Conservation (phyloP, 2,797 vertebrate species). For the Discoglossus pictus region DNA sequence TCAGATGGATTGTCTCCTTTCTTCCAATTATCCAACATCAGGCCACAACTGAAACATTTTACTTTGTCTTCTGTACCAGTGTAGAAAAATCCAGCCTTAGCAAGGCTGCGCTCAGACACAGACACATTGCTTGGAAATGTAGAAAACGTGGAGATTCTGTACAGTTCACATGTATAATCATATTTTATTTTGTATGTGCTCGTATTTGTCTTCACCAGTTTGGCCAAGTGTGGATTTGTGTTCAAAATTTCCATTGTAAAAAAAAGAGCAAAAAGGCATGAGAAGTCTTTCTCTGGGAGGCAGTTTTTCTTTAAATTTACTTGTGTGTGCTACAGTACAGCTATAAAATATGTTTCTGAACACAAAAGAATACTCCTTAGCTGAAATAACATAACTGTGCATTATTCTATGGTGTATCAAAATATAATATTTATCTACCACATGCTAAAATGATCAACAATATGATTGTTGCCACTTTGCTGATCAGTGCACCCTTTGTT, state of each 20-base stretch:
- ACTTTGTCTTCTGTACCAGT: slow-evolving; percentile 87
- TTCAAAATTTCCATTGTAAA: slow-evolving; percentile 81
- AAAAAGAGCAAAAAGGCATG: slow-evolving; percentile 55
- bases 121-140: slow-evolving; percentile 76
- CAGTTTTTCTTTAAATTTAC: slow-evolving; percentile 71
- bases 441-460: too few relatives aligned
- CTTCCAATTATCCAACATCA: slow-evolving; percentile 90
- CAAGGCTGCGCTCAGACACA: slow-evolving; percentile 88
- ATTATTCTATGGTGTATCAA: too few relatives aligned
- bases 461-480: too few relatives aligned
- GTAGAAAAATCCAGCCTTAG: slow-evolving; percentile 95
- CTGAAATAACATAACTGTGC: too few relatives aligned
- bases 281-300: slow-evolving; percentile 81
- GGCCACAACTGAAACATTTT: slow-evolving; percentile 89
- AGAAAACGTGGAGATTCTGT: slow-evolving; percentile 90
- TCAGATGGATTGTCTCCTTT: slow-evolving; percentile 88
- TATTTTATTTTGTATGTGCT: slow-evolving; percentile 80
- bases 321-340: slow-evolving; percentile 27
- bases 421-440: too few relatives aligned
- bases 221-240: slow-evolving; percentile 75
- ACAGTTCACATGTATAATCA: slow-evolving; percentile 89
- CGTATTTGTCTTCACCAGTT: slow-evolving; percentile 73
- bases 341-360: too few relatives aligned
- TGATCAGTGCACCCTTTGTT: too few relatives aligned
- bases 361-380: too few relatives aligned